Evolutionary conservation across 2,888 invertebrate genomes (phyloP), one percentile per base, ranked within the genome.

Genomic region (Sthenelais limicola): DNA sequence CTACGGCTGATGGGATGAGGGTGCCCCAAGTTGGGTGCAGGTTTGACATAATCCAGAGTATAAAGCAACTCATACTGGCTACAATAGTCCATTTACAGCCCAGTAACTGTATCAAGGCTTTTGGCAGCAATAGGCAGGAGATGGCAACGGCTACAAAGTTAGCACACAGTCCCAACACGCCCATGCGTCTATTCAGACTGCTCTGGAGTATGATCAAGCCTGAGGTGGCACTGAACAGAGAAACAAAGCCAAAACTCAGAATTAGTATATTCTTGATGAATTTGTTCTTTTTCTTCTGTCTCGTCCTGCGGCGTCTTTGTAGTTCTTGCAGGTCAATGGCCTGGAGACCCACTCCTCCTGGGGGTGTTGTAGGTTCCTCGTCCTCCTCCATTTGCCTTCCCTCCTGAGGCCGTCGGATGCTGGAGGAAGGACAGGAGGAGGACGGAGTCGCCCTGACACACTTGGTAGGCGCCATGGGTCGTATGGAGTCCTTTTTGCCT

Each of bases 51-150:
- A 97, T 96, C 89, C 97, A 97, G 1, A 95, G 93, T 33, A 94
- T 94, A 88, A 97, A 97, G 86, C 95, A 94, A 82, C 95, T 88
- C 93, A 97, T 94, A 73, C 95, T 94, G 76, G 94, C 88, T 83
- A 95, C 94, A 72, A 97, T 90, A 18, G 97, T 96, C 94, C 96
- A 95, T 89, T 97, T 97, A 78, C 95, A 96, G 73, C 96, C 96
- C 83, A 97, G 91, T 88, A 32, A 21, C 47, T 56, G 66, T 21
- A 75, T 56, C 18, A 71, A 15, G 15, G 52, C 24, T n/a, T 73
- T 69, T 5, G 75, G 67, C 0, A 97, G 93, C 88, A 97, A 96
- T 88, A 97, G 94, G 89, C 96, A 97, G 75, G 96, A 96, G 2
- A 72, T n/a, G 28, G 49, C 72, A 4, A 68, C 52, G 21, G 72